Evolutionary conservation across 2,797 vertebrate species (phyloP), one percentile per base, ranked within the genome.

Genomic region (Taeniopygia guttata): DNA sequence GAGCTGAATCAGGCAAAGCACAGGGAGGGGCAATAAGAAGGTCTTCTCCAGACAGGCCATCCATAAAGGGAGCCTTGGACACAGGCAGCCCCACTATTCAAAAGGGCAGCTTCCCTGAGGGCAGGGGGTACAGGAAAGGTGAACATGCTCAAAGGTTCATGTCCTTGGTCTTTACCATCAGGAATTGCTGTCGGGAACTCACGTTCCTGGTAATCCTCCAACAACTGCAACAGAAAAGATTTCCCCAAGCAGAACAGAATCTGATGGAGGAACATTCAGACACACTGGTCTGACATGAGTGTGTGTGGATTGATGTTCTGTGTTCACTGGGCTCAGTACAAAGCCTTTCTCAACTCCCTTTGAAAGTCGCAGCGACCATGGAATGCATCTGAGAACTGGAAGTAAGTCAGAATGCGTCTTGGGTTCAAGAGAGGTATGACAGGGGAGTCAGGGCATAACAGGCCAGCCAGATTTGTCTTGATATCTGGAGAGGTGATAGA

Each of bases 281-380:
- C 20, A 64, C 25, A 15, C 11, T 43, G 51, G 6, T 64, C 36
- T 56, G 52, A 42, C 56, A 43, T 43, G 43, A 58, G 4, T 26
- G 45, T 30, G 5, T 36, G 21, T 56, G 51, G 56, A 66, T 30
- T 30, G 43, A 66, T 66, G 34, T 23, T 40, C 19, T 23, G 13
- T 34, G 27, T 49, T 30, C 81, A 26, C 32, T 56, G 36, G 30
- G 30, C 25, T 34, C 51, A 30, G 25, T 26, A 49, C 25, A 56
- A 84, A 42, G 36, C 30, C 25, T 64, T 56, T 64, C 30, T 21
- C 23, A 34, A 64, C 11, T 42, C 34, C 25, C 11, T 74, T 21
- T 56, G 43, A 42, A 48, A 74, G 49, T n/a, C 59, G 26, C 36
- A 74, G 51, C 0, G 2, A 34, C 16, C 25, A 64, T 1, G 0